Evolutionary conservation across 2,113 vertebrate species (phyloP).

Genomic region (Tiliqua scincoides): DNA sequence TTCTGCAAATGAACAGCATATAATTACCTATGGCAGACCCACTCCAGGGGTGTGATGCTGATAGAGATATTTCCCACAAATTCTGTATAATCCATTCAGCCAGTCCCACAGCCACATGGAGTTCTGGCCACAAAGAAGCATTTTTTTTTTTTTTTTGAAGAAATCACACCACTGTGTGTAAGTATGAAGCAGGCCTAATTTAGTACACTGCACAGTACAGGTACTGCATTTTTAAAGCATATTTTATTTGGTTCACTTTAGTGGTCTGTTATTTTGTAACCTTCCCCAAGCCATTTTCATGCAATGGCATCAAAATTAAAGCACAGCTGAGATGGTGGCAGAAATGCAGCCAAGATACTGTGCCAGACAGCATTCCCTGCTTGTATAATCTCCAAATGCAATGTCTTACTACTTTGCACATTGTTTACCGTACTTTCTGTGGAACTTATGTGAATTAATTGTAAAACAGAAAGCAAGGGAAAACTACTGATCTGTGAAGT

Average conservation of each 20-base stretch:
- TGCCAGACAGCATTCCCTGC: not conserved
- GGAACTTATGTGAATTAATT: not conserved
- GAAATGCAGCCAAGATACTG: not conserved
- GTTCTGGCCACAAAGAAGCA: not conserved
- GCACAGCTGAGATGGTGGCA: not conserved
- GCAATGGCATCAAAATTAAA: not conserved
- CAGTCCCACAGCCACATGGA: not conserved
- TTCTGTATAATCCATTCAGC: not conserved
- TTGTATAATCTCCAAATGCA: not conserved
- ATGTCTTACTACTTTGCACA: not conserved
- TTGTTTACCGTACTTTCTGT: too few species aligned
- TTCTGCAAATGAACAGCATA: not conserved
- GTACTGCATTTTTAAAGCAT: not conserved
- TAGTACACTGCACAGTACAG: not conserved
- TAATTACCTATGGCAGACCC: not conserved
- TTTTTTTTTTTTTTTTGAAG: too few species aligned
- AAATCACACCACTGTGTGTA: not conserved
- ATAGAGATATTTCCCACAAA: not conserved
- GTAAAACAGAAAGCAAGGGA: not conserved
- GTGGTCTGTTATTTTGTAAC: not conserved
- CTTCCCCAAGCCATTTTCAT: not conserved
- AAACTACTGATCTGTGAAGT: not conserved
- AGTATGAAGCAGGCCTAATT: not conserved
- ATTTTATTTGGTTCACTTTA: not conserved
- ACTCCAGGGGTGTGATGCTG: not conserved